Conservation (phyloP, 2,113 vertebrate species). For the Suncus etruscus region DNA sequence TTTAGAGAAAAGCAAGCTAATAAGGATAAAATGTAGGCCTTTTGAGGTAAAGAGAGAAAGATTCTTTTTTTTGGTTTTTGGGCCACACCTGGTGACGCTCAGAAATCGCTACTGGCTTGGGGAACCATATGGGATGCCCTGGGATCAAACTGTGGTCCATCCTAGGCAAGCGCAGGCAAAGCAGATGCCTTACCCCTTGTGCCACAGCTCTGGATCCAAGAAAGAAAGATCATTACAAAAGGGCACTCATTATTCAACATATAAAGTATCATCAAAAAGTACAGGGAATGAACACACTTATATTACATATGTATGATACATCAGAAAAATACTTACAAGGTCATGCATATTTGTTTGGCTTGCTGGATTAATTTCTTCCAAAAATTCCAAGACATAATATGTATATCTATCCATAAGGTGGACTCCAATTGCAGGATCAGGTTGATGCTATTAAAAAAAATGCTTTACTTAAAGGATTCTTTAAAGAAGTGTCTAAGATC, state of each 20-base stretch:
- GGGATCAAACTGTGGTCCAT: too few relatives aligned
- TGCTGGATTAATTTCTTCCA: slow-evolving; percentile 98
- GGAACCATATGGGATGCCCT: too few relatives aligned
- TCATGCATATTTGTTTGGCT: slow-evolving; percentile 98
- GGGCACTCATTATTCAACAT: not conserved
- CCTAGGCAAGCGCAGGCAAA: too few relatives aligned
- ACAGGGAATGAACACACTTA: not conserved
- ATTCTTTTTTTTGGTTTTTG: too few relatives aligned
- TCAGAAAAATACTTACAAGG: slow-evolving; percentile 83
- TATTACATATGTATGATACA: not conserved
- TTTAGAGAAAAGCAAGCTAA: slow-evolving; percentile 1
- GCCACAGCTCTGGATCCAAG: too few relatives aligned
- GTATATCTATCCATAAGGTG: slow-evolving; percentile 99
- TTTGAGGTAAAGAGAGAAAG: not conserved
- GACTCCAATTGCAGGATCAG: slow-evolving; percentile 96
- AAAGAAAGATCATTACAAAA: not conserved
- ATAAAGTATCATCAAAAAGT: not conserved
- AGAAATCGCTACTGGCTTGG: too few relatives aligned
- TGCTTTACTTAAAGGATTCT: not conserved
- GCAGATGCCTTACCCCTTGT: too few relatives aligned
- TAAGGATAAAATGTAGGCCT: not conserved
- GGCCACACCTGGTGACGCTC: too few relatives aligned
- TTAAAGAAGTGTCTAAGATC: not conserved
- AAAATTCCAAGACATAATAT: slow-evolving; percentile 97
- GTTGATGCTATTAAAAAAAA: slow-evolving; percentile 93